Conservation (phyloP, 1,140 invertebrate genomes). For the Periplaneta americana region DNA sequence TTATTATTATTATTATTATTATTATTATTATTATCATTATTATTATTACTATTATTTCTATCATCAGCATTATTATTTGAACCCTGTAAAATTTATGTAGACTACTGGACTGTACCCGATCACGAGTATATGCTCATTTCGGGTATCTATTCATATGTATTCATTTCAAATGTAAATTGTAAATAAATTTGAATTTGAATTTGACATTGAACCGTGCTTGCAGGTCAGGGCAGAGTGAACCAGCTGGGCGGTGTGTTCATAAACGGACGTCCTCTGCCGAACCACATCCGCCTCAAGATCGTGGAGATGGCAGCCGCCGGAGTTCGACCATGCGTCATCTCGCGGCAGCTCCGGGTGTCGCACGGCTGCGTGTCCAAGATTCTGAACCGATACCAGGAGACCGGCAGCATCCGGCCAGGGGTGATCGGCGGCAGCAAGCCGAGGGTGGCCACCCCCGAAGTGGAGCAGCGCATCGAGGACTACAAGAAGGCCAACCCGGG, state of each 20-base stretch:
- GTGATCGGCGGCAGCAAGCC: conserved; percentile 87
- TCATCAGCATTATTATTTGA: no score
- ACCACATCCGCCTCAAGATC: conserved; percentile 83
- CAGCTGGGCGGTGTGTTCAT: conserved; percentile 90
- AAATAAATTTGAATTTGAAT: no score
- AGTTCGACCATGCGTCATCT: conserved; percentile 84
- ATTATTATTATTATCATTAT: no score
- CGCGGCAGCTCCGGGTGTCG: conserved; percentile 76
- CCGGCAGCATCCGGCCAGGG: conserved; percentile 83
- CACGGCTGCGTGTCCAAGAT: conserved; percentile 92
- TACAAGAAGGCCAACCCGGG: conserved; percentile 89
- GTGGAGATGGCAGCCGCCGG: conserved; percentile 86
- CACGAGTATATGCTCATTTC: no score
- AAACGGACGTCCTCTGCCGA: conserved; percentile 83
- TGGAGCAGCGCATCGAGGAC: conserved; percentile 87
- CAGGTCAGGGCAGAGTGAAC: conserved; percentile 87
- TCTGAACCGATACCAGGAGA: conserved; percentile 82
- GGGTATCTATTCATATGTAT: no score
- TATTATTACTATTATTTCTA: no score
- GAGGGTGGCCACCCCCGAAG: conserved; percentile 80
- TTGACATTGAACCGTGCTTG: no score
- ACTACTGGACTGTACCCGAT: no score
- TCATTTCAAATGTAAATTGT: no score
- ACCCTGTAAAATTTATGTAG: no score
- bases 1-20: no score